Base-by-base conservation (phyloP, 2,888 invertebrate species). In the Sericinus montela region DNA sequence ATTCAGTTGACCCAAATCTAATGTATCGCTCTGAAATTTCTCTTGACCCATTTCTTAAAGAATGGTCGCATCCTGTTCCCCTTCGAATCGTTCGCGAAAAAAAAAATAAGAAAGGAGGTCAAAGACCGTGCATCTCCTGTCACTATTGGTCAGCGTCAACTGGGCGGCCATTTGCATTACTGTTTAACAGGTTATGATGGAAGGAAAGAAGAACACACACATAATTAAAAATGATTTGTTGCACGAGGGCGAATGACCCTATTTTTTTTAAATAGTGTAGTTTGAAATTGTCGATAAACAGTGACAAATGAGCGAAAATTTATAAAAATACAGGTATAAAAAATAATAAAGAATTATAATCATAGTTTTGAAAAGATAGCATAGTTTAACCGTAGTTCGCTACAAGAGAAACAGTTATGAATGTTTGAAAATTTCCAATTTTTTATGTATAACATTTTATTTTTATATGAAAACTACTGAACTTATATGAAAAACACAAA, bases 201-300 rank as follows among this genome's bases (percentile, higher is more conserved):
- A 72, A 80, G 76, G 77, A 86, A 84, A 82, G 80, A 76, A 77
- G 75, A 74, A 76, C 76, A 75, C 70, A 67, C 72, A 81, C 75
- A 85, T 67, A 87, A 87, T 86, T 87, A 87, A 87, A 86, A 87
- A 84, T 85, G 82, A 84, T 80, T 85, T 83, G 82, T 79, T 69
- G 71, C 63, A 61, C 56, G 80, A 75, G 75, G 86, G 86, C 75
- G 78, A 84, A 81, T 80, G 84, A 81, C 84, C 85, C 72, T 81
- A 75, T 75, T 80, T 69, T 67, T 69, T 55, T 19, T 19, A 19
- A 16, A 28, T 77, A 84, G 82, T 72, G 83, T n/a, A 6, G 49
- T 45, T 23, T 29, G 6, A 28, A 34, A 23, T 1, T 40, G 35
- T 49, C 49, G 49, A 49, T 49, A 49, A 47, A 15, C 15, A 25